These are phyloP conservation scores for Doryteuthis pealeii DNA, from an alignment of 1,140 invertebrate genomes.

Conservation along the genomic window DNA sequence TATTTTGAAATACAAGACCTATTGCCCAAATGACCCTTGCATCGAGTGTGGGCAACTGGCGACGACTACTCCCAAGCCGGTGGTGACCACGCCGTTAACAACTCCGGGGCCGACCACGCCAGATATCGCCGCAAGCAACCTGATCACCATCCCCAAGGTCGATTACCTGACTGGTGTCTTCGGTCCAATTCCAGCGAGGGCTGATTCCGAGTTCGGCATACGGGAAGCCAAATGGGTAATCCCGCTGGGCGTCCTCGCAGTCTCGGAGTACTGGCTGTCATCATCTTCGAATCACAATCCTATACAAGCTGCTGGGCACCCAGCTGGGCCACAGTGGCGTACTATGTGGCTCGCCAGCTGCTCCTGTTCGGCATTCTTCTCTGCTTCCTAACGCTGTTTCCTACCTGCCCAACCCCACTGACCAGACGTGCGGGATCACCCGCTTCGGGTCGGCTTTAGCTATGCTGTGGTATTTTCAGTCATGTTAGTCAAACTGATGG, in stretches of 20 bases:
- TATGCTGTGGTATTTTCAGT: conserved; percentile 89
- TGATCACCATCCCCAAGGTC: conserved; percentile 24
- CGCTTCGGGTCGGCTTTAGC: conserved; percentile 81
- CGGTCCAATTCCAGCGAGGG: conserved; percentile 6
- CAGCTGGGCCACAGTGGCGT: conserved; percentile 74
- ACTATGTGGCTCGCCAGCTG: conserved; percentile 78
- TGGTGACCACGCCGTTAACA: conserved; percentile 20
- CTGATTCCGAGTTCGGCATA: conserved; percentile 28
- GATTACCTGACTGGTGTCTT: conserved; percentile 44
- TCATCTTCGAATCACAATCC: conserved; percentile 85
- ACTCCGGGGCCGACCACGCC: neutral
- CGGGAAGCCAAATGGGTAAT: conserved; percentile 72
- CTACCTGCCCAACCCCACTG: conserved; percentile 74
- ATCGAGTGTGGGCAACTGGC: conserved; percentile 29
- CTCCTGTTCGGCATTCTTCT: conserved; percentile 84
- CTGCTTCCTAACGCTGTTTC: conserved; percentile 79
- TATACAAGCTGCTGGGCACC: conserved; percentile 83
- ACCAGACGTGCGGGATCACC: conserved; percentile 79
- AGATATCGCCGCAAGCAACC: conserved; percentile 14
- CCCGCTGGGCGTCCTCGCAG: conserved; percentile 78
- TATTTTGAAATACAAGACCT: neutral
- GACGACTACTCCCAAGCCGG: neutral
- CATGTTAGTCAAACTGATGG: conserved; percentile 90
- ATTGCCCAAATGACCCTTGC: conserved; percentile 34
- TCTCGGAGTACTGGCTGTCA: conserved; percentile 77